Base-by-base conservation (phyloP, 2,113 vertebrate genomes). In the Patagioenas fasciata region DNA sequence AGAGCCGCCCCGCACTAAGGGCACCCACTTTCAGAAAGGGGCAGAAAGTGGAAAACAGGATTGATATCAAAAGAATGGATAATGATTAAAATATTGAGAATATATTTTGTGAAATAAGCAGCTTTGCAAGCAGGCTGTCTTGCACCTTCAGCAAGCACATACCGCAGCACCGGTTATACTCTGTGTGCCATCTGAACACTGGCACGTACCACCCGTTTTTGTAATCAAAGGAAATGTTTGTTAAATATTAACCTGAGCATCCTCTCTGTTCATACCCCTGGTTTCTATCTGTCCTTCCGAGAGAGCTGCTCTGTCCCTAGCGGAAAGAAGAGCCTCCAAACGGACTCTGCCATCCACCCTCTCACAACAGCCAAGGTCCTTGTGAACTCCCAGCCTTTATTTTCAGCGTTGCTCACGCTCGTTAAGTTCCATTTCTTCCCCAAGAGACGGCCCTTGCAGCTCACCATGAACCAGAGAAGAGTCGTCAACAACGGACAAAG, bases 51-150 rank as follows among this genome's bases (percentile, higher is more conserved):
- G 77, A 92, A 84, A 86, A 92, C 0, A 56, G 57, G 71, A 91
- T 57, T 38, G 67, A 74, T 60, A 86, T 11, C 32, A 64, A 34
- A 80, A 91, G 75, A 73, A 86, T 88, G 53, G 32, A 40, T 74
- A 80, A 83, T 86, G 95, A 83, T 4, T 85, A 79, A 79, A 75
- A 78, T 38, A 91, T 74, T 64, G 79, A 86, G 84, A 87, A 44
- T 44, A 80, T 9, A 66, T 80, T 61, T 26, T 58, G 62, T 91
- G 90, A 70, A 85, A 64, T 38, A 42, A 81, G 60, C 16, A 88
- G 93, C 88, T 86, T 85, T 67, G 60, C 5, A 42, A 90, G 91
- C 79, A 82, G 79, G 74, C 29, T 80, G 88, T 15, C 65, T 54
- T 11, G 29, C 26, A 12, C 51, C 64, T 57, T 38, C 3, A 64